A percentile compares a stretch with the other conserved stretches of the same genome.
These are phyloP conservation scores for Oscarella lobularis DNA, from an alignment of 37 sponge, comb jelly and placozoan species.

Conservation along the genomic window DNA sequence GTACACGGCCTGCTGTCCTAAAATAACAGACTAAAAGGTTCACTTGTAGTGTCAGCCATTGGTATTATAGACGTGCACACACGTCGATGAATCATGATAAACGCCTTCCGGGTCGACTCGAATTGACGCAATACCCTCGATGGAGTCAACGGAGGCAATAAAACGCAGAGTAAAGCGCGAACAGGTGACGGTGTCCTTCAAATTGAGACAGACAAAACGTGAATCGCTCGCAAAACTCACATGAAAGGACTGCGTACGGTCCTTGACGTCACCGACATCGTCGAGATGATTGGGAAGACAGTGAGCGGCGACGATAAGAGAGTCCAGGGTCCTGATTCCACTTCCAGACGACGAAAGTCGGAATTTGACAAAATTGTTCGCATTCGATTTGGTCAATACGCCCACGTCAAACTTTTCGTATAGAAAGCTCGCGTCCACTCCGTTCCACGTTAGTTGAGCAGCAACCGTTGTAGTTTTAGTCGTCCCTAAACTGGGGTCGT, in stretches of 20 bases:
- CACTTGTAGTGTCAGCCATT: too few species aligned
- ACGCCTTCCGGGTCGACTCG: too few species aligned
- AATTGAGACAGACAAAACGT: not conserved
- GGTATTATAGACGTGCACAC: too few species aligned
- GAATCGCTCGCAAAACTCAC: not conserved
- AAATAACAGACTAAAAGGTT: too few species aligned
- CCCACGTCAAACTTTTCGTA: not conserved
- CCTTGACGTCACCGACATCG: not conserved
- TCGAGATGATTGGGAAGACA: not conserved
- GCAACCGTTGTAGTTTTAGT: too few species aligned
- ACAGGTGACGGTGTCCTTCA: not conserved
- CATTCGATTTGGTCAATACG: not conserved
- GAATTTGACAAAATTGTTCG: not conserved
- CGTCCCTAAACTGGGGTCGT: too few species aligned
- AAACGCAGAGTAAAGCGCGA: not conserved
- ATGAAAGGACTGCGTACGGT: not conserved
- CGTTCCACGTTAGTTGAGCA: too few species aligned
- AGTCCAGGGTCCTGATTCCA: not conserved
- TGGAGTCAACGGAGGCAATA: not conserved
- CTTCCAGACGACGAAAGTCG: not conserved
- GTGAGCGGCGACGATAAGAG: not conserved
- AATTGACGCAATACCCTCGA: too few species aligned
- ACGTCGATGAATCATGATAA: too few species aligned
- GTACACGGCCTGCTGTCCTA: too few species aligned
- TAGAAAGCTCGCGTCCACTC: too few species aligned